Evolutionary conservation across 2,113 vertebrate species (phyloP), one percentile per base, ranked within the genome.

Genomic region (Micronisus gabar): DNA sequence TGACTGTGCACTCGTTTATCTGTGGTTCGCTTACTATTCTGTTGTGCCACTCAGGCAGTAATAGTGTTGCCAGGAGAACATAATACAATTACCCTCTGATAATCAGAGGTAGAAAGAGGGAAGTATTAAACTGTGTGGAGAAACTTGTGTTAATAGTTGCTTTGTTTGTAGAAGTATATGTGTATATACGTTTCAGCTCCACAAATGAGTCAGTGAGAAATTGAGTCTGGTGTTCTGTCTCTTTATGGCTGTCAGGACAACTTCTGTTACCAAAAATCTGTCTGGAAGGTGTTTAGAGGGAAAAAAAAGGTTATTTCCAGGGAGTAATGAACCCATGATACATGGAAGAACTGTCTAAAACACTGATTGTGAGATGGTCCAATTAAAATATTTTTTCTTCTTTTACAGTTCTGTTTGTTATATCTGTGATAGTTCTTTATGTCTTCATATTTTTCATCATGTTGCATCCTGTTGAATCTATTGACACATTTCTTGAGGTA

Each of bases 401-500:
- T 95, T 93, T 97, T 97, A 17, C 97, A 98, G 98, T 98, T 97
- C 95, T 97, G 38, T 98, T 98, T 94, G 98, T 98, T 91, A 6
- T 93, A 72, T 98, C 98, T 86, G 96, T 98, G 93, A 78, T 97
- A 84, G 86, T 97, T 94, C 98, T 98, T 38, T 98, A 98, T 71
- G 88, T 97, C 96, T 98, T 98, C 93, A 96, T 99, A 68, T 96
- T 99, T 65, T 98, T 99, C 98, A 99, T 99, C 98, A 98, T 99
- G 99, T 98, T 99, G 95, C 92, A 98, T 96, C 99, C 98, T 26
- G 82, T 99, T 79, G 79, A 98, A 81, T 85, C 95, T 71, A 97
- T 99, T 58, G 98, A 99, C 4, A 2, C 71, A 0, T 97, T 98
- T 98, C 97, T 99, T 68, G 98, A 99, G 99, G 99, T 99, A 98